Conservation (phyloP, 2,888 invertebrate species). For the Xestoiulus laeticollis region DNA sequence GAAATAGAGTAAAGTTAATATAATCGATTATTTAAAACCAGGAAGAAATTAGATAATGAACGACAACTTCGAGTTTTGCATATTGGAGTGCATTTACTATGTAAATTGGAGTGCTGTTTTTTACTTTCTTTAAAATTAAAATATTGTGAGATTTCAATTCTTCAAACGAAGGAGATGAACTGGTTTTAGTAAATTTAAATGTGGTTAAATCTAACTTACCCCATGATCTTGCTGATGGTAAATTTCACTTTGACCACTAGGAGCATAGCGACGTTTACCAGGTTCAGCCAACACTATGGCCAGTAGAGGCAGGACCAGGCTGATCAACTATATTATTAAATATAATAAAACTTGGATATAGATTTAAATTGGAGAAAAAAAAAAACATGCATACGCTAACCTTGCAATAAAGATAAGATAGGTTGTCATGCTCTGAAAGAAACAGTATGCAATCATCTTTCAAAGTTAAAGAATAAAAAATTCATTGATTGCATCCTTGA, state of each 20-base stretch:
- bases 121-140: background rate
- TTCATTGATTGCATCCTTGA: background rate
- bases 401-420: background rate
- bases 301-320: background rate
- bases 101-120: background rate
- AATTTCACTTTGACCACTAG: slow-evolving; percentile 46
- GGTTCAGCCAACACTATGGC: background rate
- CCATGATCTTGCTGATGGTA: slow-evolving; percentile 51
- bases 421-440: background rate
- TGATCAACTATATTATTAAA: background rate
- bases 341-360: background rate
- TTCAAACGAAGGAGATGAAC: background rate
- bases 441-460: background rate
- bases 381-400: background rate
- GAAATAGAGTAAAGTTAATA: background rate
- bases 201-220: background rate
- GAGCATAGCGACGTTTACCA: background rate
- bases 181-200: background rate
- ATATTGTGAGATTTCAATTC: background rate
- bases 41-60: background rate
- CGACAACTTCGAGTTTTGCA: background rate
- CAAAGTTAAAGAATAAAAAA: background rate
- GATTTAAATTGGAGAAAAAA: background rate
- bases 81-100: background rate
- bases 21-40: background rate